Conservation (phyloP, 2,888 invertebrate species). For the Eugnorisma glareosa region DNA sequence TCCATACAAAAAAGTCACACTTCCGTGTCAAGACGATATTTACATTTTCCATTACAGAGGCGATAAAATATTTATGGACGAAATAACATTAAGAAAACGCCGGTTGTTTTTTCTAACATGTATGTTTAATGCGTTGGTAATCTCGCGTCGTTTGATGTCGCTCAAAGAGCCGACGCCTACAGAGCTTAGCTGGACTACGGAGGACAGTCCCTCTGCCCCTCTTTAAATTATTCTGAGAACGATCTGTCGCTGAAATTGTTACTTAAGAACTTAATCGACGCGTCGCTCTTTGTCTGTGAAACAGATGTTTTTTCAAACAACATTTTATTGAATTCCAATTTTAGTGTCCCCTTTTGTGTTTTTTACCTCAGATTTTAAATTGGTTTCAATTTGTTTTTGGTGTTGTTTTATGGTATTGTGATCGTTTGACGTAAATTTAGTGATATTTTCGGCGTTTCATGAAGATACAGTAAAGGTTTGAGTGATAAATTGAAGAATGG, state of each 20-base stretch:
- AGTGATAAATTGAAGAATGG: not conserved
- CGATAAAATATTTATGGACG: slow-evolving; percentile 86
- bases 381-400: slow-evolving; percentile 50
- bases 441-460: slow-evolving; percentile 5
- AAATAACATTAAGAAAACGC: slow-evolving; percentile 87
- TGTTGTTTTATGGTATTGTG: slow-evolving; percentile 33
- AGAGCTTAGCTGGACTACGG: slow-evolving; percentile 78
- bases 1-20: slow-evolving; percentile 60
- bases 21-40: slow-evolving; percentile 76
- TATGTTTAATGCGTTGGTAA: slow-evolving; percentile 87
- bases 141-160: slow-evolving; percentile 85
- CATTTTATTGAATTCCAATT: slow-evolving; percentile 75
- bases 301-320: slow-evolving; percentile 74
- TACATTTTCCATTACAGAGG: slow-evolving; percentile 84
- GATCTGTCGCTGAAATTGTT: slow-evolving; percentile 82
- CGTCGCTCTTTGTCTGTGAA: slow-evolving; percentile 77
- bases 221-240: slow-evolving; percentile 81
- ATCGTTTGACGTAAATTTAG: slow-evolving; percentile 8
- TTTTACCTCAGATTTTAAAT: slow-evolving; percentile 65
- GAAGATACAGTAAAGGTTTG: not conserved
- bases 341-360: slow-evolving; percentile 63
- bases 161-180: slow-evolving; percentile 79
- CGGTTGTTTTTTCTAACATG: slow-evolving; percentile 81
- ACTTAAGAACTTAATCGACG: slow-evolving; percentile 82
- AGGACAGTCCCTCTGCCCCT: slow-evolving; percentile 57